Evolutionary conservation across 1,140 invertebrate species (phyloP), one percentile per base, ranked within the genome.

Genomic region (Psix sp.): DNA sequence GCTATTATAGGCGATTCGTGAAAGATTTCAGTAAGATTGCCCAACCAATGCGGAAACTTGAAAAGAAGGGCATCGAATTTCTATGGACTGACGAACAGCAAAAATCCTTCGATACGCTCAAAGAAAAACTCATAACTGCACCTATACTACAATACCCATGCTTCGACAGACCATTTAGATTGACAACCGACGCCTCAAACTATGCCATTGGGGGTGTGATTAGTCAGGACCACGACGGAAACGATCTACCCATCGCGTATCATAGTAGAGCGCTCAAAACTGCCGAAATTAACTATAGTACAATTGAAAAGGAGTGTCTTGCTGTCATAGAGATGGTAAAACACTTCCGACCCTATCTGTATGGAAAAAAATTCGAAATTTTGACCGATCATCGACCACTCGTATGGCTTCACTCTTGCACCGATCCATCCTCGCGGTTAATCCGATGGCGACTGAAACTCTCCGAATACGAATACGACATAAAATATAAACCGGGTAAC

Each of bases 391-490:
- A 90, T 54, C 77, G 77, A 60, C 82, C 86, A 0, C 62, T 89
- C 16, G 60, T 49, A 26, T 90, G 84, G 82, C 51, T 90, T 3
- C 75, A 80, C 6, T 82, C 80, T 6, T 70, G 82, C 0, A 88
- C 86, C 77, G 81, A 88, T 40, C 82, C 82, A 3, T 77, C 56
- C 3, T 78, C 74, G 31, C 54, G 82, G 67, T 63, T 90, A 14
- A 75, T 86, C 3, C 72, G 87, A 51, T 90, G 88, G 88, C 43
- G 80, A 26, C 29, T 82, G 3, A 75, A 76, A 78, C 40, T 86
- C n/a, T 49, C 74, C n/a, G 83, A 88, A 59, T 89, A 84, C 77
- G 59, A 86, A 20, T 88, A 85, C 68, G 63, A 83, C 48, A 84
- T 90, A 3, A 33, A 73, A 17, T 87, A 88, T 48, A 86, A 85